Base-by-base conservation (phyloP, 2,888 invertebrate species). In the Dyspetes luteomarginatus region DNA sequence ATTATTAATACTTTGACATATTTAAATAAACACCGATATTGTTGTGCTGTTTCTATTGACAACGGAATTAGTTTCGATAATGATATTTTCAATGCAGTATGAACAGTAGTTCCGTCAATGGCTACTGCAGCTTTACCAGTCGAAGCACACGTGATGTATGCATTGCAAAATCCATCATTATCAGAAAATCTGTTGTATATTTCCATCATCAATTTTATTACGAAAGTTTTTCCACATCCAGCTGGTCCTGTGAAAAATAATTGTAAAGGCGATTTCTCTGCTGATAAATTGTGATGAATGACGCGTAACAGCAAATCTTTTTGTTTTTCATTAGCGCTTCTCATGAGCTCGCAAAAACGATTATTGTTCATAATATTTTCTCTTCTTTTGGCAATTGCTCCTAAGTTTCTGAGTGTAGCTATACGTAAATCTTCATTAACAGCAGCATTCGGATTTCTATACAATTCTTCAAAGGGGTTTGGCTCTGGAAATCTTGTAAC, bases 181-280 rank as follows among this genome's bases (percentile, higher is more conserved):
- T 89, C 84, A 58, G 89, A 74, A 76, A 81, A 92, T 26, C 91
- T 60, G 72, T 92, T 92, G 62, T 91, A 90, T 68, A 90, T 91
- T 86, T 91, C 91, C 90, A 91, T 91, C 0, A 92, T 48, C 0
- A 88, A 81, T 86, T 89, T 89, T 5, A 92, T 90, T 4, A 88
- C 83, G 60, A 90, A 91, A n/a, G 73, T 84, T 86, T 90, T 90
- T 3, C 88, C 88, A 72, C 83, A 82, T n/a, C 88, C 88, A 55
- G 88, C 88, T 50, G 87, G 86, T 5, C 87, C 87, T 17, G 86
- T 87, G 4, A 87, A 85, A 60, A 83, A 82, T 22, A 85, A 52
- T 78, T 78, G 78, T 12, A 83, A 73, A 64, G 58, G 50, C n/a
- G n/a, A n/a, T 26, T 15, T 45, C 19, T 68, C 36, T n/a, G 77